These are phyloP conservation scores for Orthosia gracilis DNA, from an alignment of 2,888 invertebrate species.

Conservation along the genomic window DNA sequence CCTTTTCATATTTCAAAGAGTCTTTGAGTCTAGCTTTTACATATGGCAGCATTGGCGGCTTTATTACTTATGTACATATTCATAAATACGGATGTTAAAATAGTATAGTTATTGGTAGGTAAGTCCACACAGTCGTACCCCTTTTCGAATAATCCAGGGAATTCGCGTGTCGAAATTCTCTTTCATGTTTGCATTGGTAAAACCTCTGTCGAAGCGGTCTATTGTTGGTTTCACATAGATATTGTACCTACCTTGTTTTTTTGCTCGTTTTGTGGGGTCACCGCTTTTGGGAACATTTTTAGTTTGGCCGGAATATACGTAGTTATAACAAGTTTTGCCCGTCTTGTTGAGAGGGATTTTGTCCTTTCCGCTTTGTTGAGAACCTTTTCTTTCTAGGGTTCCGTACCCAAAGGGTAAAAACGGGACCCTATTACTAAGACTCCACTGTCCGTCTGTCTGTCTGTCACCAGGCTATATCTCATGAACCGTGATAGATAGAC, in stretches of 20 bases:
- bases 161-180: conserved; percentile 74
- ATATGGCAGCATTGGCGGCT: background rate
- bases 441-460: no score
- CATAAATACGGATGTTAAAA: conserved; percentile 21
- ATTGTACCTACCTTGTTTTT: conserved; percentile 73
- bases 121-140: conserved; percentile 52
- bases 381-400: no score
- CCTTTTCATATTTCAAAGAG: conserved; percentile 22
- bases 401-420: no score
- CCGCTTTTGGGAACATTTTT: conserved; percentile 65
- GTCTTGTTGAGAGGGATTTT: conserved; percentile 37
- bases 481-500: no score
- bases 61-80: conserved; percentile 2
- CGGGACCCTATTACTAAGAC: no score
- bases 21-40: background rate
- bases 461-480: no score
- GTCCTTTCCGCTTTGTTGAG: conserved; percentile 22
- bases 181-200: conserved; percentile 78
- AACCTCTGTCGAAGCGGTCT: conserved; percentile 74
- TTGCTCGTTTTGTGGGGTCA: conserved; percentile 64
- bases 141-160: conserved; percentile 74
- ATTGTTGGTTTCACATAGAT: conserved; percentile 77
- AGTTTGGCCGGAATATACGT: conserved; percentile 43
- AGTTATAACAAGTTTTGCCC: conserved; percentile 56
- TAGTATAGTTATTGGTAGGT: conserved; percentile 52